A percentile compares a stretch with the other conserved stretches of the same genome.
Conservation (phyloP, 1,140 invertebrate genomes). For the Drosophila bocqueti region DNA sequence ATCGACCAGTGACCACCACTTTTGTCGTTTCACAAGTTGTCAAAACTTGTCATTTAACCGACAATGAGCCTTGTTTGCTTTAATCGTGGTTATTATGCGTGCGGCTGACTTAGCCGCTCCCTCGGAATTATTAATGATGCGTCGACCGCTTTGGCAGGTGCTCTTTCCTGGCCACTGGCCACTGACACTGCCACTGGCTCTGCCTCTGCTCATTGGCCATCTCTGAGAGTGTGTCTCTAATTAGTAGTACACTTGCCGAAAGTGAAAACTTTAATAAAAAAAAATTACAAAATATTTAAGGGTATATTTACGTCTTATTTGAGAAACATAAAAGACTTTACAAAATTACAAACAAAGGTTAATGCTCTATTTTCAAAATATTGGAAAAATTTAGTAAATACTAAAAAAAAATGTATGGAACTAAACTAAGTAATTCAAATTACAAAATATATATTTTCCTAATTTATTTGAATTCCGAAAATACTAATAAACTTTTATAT, state of each 20-base stretch:
- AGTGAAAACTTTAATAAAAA: background rate
- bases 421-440: background rate
- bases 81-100: conserved; percentile 85
- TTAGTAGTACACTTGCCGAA: conserved; percentile 54
- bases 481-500: background rate
- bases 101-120: conserved; percentile 57
- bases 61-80: conserved; percentile 85
- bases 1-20: conserved; percentile 59
- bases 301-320: background rate
- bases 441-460: background rate
- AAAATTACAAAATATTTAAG: background rate
- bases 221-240: conserved; percentile 66
- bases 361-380: background rate
- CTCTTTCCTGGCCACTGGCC: conserved; percentile 41
- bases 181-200: background rate
- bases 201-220: conserved; percentile 21
- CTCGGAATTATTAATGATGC: conserved; percentile 75
- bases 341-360: background rate
- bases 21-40: conserved; percentile 84
- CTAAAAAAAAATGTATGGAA: too few relatives aligned
- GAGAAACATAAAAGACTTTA: background rate
- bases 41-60: conserved; percentile 85
- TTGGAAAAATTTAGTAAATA: background rate
- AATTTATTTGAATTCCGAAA: background rate
- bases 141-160: conserved; percentile 67